Evolutionary conservation across 2,888 invertebrate genomes (phyloP), one percentile per base, ranked within the genome.

Genomic region (Lapara coniferarum): DNA sequence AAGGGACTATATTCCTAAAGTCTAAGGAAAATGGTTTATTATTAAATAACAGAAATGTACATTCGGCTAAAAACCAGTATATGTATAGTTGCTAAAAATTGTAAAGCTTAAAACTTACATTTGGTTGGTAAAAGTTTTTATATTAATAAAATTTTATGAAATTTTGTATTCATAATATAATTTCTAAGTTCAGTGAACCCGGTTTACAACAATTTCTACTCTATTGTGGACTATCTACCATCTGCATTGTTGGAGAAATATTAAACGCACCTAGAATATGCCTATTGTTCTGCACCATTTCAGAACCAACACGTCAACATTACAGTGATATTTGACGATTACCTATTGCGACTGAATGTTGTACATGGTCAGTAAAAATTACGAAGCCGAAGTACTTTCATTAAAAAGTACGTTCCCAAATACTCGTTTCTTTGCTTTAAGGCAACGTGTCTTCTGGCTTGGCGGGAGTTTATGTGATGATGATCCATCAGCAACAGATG

Each of bases 161-260:
- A 37, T n/a, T n/a, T 25, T 25, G 2, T 37, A 8, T 58, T 46
- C 44, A 2, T 59, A n/a, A 59, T 16, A 16, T 59, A 59, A 44
- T 46, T 44, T 12, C n/a, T 16, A 59, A 46, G 59, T 16, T 59
- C 46, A 59, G 46, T 59, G 59, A 59, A 46, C 59, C 10, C 12
- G 10, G 44, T 46, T n/a, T 46, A 16, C 12, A 12, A 59, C 16
- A 4, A 46, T 59, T 59, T 16, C 59, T 44, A 44, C 44, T 46
- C 16, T 16, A 46, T 44, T 59, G 44, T 12, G 44, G 44, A 59
- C 59, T 59, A 46, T 44, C 58, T 46, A n/a, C 19, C 44, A 46
- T 59, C 46, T 46, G 46, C 16, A 59, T 59, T 59, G 59, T 59
- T 59, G 5, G 30, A 46, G 59, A 46, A 16, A 46, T 59, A 46